phyloP scores from a whole-genome alignment of 2,797 vertebrate species.

The Oreortyx pictus region DNA sequence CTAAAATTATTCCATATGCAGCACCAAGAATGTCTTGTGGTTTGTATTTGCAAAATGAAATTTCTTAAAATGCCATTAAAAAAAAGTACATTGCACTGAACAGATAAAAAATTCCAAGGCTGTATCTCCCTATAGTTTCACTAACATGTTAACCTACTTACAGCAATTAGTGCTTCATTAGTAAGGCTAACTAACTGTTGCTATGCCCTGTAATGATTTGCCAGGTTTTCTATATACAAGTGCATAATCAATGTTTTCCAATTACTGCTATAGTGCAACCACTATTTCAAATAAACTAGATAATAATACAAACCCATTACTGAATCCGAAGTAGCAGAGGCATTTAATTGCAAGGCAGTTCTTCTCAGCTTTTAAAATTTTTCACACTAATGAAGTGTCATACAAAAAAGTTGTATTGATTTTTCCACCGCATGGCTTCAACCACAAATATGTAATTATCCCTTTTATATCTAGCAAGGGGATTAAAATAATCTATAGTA shows the following conservation, averaged over 20 bases:
- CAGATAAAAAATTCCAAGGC: constrained; percentile 80
- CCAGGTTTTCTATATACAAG: constrained; percentile 99
- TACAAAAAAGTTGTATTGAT: constrained; percentile 99
- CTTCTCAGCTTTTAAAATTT: constrained; percentile 98
- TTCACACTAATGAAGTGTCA: constrained; percentile 99
- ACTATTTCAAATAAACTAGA: constrained; percentile 99
- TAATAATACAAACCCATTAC: constrained; percentile 99
- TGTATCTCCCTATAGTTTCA: constrained; percentile 95
- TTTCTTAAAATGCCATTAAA: constrained; percentile 48
- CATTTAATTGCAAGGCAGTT: constrained; percentile 99
- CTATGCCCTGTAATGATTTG: constrained; percentile 99
- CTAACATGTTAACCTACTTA: constrained; percentile 99
- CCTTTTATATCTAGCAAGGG: constrained; percentile 99
- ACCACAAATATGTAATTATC: constrained; percentile 99
- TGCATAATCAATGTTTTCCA: constrained; percentile 99
- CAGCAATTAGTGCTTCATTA: constrained; percentile 99
- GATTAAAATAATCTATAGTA: constrained; percentile 99
- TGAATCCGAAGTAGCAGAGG: constrained; percentile 97
- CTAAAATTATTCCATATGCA: constrained; percentile 42
- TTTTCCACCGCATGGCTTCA: constrained; percentile 99
- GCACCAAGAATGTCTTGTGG: constrained; percentile 34
- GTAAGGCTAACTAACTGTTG: constrained; percentile 99
- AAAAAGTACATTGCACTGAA: constrained; percentile 63
- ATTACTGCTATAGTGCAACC: constrained; percentile 99
- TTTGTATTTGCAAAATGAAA: constrained; percentile 48